Percentiles rank a stretch among this genome's conserved stretches.
phyloP scores from a whole-genome alignment of 1,140 invertebrate species.

The Metopolophium dirhodum region DNA sequence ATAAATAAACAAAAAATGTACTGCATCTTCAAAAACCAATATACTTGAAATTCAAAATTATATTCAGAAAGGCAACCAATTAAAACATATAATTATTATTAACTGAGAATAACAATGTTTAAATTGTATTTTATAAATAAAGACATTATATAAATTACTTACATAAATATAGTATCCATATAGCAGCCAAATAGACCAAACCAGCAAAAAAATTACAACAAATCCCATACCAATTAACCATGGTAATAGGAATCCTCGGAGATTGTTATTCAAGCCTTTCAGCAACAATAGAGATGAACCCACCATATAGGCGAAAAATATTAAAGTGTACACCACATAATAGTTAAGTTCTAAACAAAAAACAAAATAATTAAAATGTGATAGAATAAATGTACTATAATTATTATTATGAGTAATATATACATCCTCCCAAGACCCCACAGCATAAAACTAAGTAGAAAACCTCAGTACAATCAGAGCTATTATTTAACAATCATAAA shows the following conservation, averaged over 20 bases:
- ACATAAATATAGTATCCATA: conserved; percentile 90
- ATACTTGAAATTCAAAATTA: background rate
- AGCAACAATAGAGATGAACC: conserved; percentile 71
- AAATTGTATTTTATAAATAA: background rate
- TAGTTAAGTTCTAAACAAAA: conserved; percentile 72
- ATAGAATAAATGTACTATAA: background rate
- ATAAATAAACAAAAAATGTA: background rate
- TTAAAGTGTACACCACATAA: conserved; percentile 75
- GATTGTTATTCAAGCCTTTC: conserved; percentile 69
- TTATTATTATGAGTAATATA: too few relatives aligned
- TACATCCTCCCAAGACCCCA: background rate
- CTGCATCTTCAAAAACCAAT: background rate
- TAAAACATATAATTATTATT: background rate
- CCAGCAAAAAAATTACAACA: conserved; percentile 76
- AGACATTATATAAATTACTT: conserved; percentile 64
- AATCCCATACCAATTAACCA: conserved; percentile 78
- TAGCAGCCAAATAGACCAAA: conserved; percentile 82
- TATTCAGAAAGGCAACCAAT: background rate
- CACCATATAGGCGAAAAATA: conserved; percentile 76
- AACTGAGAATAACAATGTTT: too few relatives aligned
- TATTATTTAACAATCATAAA: too few relatives aligned
- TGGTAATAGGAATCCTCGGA: conserved; percentile 79
- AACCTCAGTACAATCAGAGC: background rate
- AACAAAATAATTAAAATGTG: background rate
- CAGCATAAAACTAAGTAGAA: background rate